Evolutionary conservation across 1,140 invertebrate genomes (phyloP).

Genomic region (Diabrotica undecimpunctata): DNA sequence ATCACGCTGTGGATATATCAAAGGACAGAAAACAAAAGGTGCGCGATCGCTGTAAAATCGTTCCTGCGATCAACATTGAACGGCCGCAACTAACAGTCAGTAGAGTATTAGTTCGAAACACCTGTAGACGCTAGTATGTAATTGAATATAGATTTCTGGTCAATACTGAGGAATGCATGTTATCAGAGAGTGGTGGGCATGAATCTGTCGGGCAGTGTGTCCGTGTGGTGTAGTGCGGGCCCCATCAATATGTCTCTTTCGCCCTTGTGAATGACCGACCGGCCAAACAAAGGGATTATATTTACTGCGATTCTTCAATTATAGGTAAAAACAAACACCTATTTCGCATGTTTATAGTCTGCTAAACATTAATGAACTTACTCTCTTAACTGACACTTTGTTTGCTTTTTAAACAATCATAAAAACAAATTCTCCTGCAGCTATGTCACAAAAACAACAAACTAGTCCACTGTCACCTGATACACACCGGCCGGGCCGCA

Average conservation of each 20-base stretch:
- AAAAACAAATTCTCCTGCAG: neutral
- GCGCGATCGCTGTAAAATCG: constrained; percentile 28
- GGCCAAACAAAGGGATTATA: constrained; percentile 28
- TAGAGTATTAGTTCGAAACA: constrained; percentile 49
- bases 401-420: neutral
- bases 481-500: constrained; percentile 22
- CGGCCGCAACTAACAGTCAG: constrained; percentile 46
- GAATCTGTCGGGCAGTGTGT: constrained; percentile 35
- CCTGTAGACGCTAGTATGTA: constrained; percentile 48
- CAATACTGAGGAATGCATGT: constrained; percentile 32
- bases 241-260: constrained; percentile 20
- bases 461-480: constrained; percentile 7
- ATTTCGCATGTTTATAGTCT: constrained; percentile 21
- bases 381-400: too few relatives aligned
- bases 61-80: constrained; percentile 42
- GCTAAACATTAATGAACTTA: neutral
- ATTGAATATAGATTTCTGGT: constrained; percentile 39
- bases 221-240: constrained; percentile 37
- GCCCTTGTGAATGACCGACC: constrained; percentile 21
- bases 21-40: constrained; percentile 28
- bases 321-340: constrained; percentile 28
- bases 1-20: constrained; percentile 15
- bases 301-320: constrained; percentile 19
- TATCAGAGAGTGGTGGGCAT: constrained; percentile 35
- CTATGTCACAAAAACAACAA: constrained; percentile 10